These are phyloP conservation scores for Pollenia labialis DNA, from an alignment of 2,888 invertebrate genomes.

Conservation along the genomic window DNA sequence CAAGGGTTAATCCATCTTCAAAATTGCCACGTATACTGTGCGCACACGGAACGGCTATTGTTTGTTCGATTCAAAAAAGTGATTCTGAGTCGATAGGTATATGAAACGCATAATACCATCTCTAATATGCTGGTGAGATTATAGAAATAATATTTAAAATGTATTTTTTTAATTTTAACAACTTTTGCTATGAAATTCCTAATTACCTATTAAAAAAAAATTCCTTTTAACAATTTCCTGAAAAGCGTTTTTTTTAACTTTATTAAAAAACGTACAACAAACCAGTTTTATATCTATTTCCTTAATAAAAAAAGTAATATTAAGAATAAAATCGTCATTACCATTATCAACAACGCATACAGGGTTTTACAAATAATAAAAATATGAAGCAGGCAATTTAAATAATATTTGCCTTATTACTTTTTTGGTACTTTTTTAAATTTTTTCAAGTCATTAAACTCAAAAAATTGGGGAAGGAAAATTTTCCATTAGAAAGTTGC, in stretches of 20 bases:
- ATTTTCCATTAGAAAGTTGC: too few relatives aligned
- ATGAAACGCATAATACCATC: too few relatives aligned
- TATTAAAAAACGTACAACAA: neutral
- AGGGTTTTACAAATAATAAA: neutral
- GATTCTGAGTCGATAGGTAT: too few relatives aligned
- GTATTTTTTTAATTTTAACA: constrained; percentile 43
- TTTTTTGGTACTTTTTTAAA: neutral
- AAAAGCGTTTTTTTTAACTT: constrained; percentile 14
- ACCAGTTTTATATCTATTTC: constrained; percentile 30
- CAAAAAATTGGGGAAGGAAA: too few relatives aligned
- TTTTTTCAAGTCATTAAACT: neutral
- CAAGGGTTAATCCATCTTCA: too few relatives aligned
- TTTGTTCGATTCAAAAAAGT: too few relatives aligned
- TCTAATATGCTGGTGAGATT: too few relatives aligned
- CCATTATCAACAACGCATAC: neutral
- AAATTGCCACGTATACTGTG: too few relatives aligned
- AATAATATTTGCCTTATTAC: neutral
- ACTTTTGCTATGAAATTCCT: constrained; percentile 44
- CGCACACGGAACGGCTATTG: too few relatives aligned
- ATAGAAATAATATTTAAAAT: neutral
- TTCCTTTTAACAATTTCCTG: constrained; percentile 40
- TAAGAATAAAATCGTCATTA: constrained; percentile 47
- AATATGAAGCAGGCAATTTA: constrained; percentile 36
- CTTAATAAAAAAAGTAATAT: neutral
- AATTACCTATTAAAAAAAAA: constrained; percentile 33